A percentile compares a stretch with the other conserved stretches of the same genome.
These are phyloP conservation scores for Tribolium castaneum DNA, from an alignment of 1,140 invertebrate species.

Conservation along the genomic window DNA sequence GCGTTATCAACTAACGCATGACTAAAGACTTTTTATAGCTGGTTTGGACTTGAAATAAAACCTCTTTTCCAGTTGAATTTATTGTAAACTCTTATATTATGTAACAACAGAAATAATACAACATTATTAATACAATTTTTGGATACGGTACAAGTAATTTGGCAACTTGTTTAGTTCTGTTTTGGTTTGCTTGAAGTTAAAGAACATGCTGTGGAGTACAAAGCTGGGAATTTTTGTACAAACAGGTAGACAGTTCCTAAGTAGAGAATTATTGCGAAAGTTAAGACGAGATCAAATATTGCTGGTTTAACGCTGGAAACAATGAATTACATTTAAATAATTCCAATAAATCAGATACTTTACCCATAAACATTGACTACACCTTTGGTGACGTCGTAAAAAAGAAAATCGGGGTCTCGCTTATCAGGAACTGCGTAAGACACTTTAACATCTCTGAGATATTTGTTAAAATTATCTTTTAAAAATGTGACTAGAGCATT, in stretches of 20 bases:
- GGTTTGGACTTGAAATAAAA: neutral
- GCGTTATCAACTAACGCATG: neutral
- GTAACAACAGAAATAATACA: constrained; percentile 29
- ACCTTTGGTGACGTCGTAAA: constrained; percentile 86
- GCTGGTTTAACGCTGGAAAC: constrained; percentile 93
- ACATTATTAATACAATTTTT: neutral
- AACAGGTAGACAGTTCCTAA: constrained; percentile 84
- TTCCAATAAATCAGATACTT: constrained; percentile 47
- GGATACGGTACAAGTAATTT: constrained; percentile 16
- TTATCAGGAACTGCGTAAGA: constrained; percentile 79
- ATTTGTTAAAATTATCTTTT: constrained; percentile 80
- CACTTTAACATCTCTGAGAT: constrained; percentile 80
- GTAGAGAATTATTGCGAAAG: constrained; percentile 86
- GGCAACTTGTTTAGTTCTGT: constrained; percentile 31
- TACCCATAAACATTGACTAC: constrained; percentile 90
- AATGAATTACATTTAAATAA: constrained; percentile 38
- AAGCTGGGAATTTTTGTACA: constrained; percentile 77
- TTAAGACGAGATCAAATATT: constrained; percentile 95
- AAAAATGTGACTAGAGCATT: constrained; percentile 74
- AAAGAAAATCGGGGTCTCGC: constrained; percentile 92
- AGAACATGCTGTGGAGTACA: constrained; percentile 63
- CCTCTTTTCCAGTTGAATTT: neutral
- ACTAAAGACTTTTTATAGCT: neutral
- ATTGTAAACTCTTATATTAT: constrained; percentile 30
- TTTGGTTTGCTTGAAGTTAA: constrained; percentile 53